These are phyloP conservation scores for Apomyelois bistriatella DNA, from an alignment of 2,888 invertebrate species.

Conservation along the genomic window DNA sequence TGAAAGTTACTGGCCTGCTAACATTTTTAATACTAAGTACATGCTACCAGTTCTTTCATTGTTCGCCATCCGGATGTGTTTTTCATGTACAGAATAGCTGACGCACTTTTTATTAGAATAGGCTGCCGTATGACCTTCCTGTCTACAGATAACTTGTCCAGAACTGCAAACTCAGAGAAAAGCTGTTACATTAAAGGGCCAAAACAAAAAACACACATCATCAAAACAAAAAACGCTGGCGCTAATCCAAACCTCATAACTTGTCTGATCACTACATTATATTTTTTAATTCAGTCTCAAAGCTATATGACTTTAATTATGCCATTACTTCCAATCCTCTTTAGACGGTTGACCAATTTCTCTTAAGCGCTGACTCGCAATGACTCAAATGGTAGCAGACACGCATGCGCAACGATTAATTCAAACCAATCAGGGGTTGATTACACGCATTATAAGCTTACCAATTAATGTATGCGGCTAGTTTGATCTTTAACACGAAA, in stretches of 20 bases:
- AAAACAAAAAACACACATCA: background rate
- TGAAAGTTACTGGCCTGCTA: no score
- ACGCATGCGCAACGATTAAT: conserved; percentile 76
- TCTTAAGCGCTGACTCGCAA: conserved; percentile 56
- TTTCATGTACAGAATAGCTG: no score
- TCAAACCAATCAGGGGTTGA: conserved; percentile 76
- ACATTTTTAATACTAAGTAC: no score
- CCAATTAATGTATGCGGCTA: conserved; percentile 42
- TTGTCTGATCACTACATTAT: background rate
- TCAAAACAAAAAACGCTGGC: background rate
- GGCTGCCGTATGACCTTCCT: no score
- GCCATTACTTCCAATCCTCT: conserved; percentile 73
- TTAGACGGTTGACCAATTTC: conserved; percentile 56
- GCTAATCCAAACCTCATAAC: background rate
- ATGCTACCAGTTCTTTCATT: no score
- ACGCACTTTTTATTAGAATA: no score
- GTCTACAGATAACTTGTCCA: no score
- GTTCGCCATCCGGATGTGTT: no score
- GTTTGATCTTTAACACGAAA: conserved; percentile 28
- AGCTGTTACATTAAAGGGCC: background rate
- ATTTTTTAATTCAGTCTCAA: conserved; percentile 42
- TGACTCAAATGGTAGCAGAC: conserved; percentile 68
- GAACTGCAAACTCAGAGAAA: no score
- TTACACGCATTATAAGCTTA: conserved; percentile 72
- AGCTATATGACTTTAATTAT: conserved; percentile 68